Conservation (phyloP, 2,888 invertebrate genomes). For the Drosophila emarginata region DNA sequence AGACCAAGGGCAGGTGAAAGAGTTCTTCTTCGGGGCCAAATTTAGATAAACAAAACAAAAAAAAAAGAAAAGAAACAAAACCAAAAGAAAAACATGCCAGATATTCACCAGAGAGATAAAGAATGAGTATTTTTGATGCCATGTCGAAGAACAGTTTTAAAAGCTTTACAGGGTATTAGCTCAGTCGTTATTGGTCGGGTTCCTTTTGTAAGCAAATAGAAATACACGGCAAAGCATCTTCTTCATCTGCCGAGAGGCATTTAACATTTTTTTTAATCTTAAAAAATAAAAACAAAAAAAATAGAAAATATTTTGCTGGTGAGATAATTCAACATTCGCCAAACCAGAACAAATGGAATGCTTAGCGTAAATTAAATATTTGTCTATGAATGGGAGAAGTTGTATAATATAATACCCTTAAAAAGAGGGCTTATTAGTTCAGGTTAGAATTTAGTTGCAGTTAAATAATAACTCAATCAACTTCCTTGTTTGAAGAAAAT, state of each 20-base stretch:
- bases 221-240: conserved; percentile 42
- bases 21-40: conserved; percentile 11
- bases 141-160: neutral
- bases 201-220: conserved; percentile 31
- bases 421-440: neutral
- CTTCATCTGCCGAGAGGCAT: conserved; percentile 5
- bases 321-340: conserved; percentile 55
- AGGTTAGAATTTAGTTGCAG: neutral
- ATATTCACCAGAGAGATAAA: neutral
- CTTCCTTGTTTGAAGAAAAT: too few species aligned
- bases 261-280: conserved; percentile 32
- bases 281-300: conserved; percentile 35
- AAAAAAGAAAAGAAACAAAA: too few species aligned
- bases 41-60: conserved; percentile 3
- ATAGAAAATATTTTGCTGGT: conserved; percentile 51
- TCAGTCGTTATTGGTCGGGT: neutral
- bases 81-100: neutral
- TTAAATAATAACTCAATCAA: too few species aligned
- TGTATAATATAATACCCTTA: neutral
- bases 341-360: conserved; percentile 15
- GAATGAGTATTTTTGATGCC: neutral
- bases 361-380: conserved; percentile 9
- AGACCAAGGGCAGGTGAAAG: conserved; percentile 45
- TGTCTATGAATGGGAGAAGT: neutral
- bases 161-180: neutral